A percentile compares a stretch with the other conserved stretches of the same genome.
Conservation (phyloP, 53 echinoderm and acorn worm genomes). For the Stichopus horrens region DNA sequence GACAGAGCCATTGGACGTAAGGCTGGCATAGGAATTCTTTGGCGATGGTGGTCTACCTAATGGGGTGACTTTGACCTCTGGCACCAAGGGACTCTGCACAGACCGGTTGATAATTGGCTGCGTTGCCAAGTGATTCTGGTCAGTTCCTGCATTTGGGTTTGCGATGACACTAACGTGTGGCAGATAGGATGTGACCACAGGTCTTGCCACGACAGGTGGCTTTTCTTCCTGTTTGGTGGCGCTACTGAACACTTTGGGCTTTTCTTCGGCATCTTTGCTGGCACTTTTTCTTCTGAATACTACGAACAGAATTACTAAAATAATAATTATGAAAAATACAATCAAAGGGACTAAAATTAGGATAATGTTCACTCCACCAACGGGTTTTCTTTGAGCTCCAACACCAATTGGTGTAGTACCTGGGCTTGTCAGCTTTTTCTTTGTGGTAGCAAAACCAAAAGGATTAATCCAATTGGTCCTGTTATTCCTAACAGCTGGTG, state of each 20-base stretch:
- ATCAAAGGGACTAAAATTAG: conserved; percentile 8
- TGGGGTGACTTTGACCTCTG: conserved; percentile 91
- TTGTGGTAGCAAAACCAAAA: conserved; percentile 32
- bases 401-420: conserved; percentile 13
- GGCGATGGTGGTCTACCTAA: conserved; percentile 88
- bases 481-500: not conserved
- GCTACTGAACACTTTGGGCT: not conserved
- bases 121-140: conserved; percentile 51
- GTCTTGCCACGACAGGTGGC: conserved; percentile 35
- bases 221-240: conserved; percentile 18
- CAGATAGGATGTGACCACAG: conserved; percentile 60
- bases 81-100: conserved; percentile 67
- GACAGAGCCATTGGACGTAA: conserved; percentile 88
- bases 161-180: conserved; percentile 72
- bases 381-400: conserved; percentile 11
- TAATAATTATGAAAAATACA: conserved; percentile 10
- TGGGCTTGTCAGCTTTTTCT: conserved; percentile 1
- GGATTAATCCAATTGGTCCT: conserved; percentile 1
- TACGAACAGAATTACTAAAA: conserved; percentile 13
- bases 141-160: conserved; percentile 53
- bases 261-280: not conserved
- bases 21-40: conserved; percentile 75
- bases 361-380: conserved; percentile 13
- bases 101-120: conserved; percentile 65
- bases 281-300: conserved; percentile 23